Base-by-base conservation (phyloP, 2,888 invertebrate genomes). In the Cataglyphis rosenhaueri region DNA sequence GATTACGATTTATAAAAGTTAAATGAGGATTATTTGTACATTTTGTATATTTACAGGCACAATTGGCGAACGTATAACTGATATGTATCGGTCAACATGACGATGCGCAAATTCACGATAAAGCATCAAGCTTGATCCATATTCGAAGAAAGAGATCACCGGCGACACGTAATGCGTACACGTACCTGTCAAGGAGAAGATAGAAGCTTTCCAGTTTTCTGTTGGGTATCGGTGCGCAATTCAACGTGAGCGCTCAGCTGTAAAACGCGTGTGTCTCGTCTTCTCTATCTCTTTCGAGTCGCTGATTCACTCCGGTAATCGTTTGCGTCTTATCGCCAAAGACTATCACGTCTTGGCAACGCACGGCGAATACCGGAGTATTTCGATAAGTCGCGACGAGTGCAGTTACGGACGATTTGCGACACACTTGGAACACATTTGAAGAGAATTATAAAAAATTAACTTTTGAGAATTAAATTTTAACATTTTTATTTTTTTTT, bases 251-350 rank as follows among this genome's bases (percentile, higher is more conserved):
- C 73, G 15, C 44, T 81, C 74, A 70, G 59, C 61, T 74, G 73
- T 55, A 64, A 73, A 81, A 52, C 38, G 75, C 2, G 61, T 29
- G 61, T 81, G 65, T 52, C 59, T 61, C 21, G 59, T 83, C 64
- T n/a, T 52, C 79, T 83, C 83, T 71, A 78, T 84, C 52, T 86
- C 5, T 83, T 83, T 85, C 32, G 41, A 83, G 62, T 64, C 52
- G 81, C 70, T 90, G 90, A 90, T 88, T 90, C 90, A 90, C 83
- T 61, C 81, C 35, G 48, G 70, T 83, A 85, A 90, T 88, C 83
- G 73, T 70, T 57, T 41, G 74, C 25, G 76, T 81, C 84, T 87
- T 88, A 87, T 90, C 87, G 78, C 35, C 61, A 38, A 88, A 87
- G 84, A 76, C 61, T 74, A 85, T 86, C 86, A 66, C 83, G 82